Base-by-base conservation (phyloP, 2,797 vertebrate genomes). In the Crenichthys baileyi region DNA sequence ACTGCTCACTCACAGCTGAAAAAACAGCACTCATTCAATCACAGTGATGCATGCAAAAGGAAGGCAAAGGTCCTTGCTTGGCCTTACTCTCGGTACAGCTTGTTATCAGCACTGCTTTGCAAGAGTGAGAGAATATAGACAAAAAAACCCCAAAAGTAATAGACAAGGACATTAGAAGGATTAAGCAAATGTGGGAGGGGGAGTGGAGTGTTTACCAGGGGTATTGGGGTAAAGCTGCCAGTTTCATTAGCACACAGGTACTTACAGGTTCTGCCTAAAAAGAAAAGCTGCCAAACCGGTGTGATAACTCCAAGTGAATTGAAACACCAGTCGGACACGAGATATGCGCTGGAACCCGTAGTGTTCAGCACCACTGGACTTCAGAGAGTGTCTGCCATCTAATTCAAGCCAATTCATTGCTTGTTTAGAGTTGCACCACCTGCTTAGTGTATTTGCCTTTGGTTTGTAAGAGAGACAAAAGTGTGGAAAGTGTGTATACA, bases 401-500 rank as follows among this genome's bases (percentile, higher is more conserved):
- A 82, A 85, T 87, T 89, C 73, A 15, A 78, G 86, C 90, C 91
- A 90, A 90, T 90, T 87, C 78, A 88, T 65, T 86, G 82, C 78
- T 82, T 87, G 87, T 83, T 94, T 90, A 92, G 90, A 88, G 87
- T 87, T 85, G 84, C 81, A 36, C 87, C 91, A 91, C 88, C 89
- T 93, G 88, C 78, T 85, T 72, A 71, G 83, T 84, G 79, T 82
- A 79, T 86, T 51, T 73, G 83, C 55, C 61, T 61, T 50, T 61
- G 70, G 82, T 53, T 60, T 16, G 36, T 36, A 36, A 36, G 36
- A 36, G 2, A 4, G 2, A 58, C 9, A 58, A 13, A 58, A n/a
- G 22, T 44, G 18, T 65, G 61, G 31, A 16, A 20, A 7, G 18
- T 18, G 31, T 20, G 61, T 20, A 65, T 20, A 65, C 36, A 22